Evolutionary conservation across 2,797 vertebrate species (phyloP).

Genomic region (Anguilla pacifica): DNA sequence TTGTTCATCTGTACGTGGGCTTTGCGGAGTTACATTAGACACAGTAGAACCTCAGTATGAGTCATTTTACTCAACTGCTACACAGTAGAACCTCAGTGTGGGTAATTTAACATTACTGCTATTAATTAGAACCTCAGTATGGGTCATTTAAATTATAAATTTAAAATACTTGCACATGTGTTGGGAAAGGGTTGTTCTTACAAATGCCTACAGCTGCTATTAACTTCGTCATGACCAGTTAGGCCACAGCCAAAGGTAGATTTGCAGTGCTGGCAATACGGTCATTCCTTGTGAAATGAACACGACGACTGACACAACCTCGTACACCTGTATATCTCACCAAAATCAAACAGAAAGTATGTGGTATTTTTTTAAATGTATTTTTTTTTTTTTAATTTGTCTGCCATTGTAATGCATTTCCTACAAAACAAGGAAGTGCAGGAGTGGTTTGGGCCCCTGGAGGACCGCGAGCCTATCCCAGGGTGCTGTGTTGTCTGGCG

Average conservation of each 20-base stretch:
- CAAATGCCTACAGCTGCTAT: conserved; percentile 10
- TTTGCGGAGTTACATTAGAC: background rate
- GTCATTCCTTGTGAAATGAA: background rate
- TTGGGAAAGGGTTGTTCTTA: background rate
- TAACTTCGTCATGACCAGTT: background rate
- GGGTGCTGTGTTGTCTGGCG: background rate
- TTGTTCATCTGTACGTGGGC: background rate
- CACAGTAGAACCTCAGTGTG: background rate
- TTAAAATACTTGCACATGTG: background rate
- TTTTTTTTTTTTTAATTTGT: background rate
- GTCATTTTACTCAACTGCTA: background rate
- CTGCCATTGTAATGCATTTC: background rate
- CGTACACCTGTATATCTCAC: background rate
- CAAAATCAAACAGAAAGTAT: background rate
- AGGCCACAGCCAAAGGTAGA: background rate
- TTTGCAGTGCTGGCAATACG: background rate
- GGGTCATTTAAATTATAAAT: background rate
- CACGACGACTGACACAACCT: background rate
- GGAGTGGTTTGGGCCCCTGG: background rate
- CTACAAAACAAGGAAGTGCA: background rate
- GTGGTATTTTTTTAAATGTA: background rate
- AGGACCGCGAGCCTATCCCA: background rate
- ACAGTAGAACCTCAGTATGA: background rate
- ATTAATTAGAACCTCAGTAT: background rate
- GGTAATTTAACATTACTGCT: background rate